These are phyloP conservation scores for Lysandra coridon DNA, from an alignment of 2,888 invertebrate genomes.

Conservation along the genomic window DNA sequence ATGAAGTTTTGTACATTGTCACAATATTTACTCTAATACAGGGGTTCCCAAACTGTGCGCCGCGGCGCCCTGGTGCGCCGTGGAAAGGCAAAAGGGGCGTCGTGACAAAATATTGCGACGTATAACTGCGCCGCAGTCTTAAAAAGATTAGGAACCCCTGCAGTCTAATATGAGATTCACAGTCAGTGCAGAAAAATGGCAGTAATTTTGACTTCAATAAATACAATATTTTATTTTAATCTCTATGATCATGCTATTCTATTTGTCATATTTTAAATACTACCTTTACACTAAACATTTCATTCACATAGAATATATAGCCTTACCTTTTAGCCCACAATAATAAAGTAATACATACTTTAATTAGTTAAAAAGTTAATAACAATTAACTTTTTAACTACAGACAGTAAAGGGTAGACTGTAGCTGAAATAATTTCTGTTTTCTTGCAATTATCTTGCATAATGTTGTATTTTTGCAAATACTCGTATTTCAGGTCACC, in stretches of 20 bases:
- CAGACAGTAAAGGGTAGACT: not conserved
- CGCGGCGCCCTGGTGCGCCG: too few relatives aligned
- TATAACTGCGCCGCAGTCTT: too few relatives aligned
- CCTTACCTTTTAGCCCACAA: not conserved
- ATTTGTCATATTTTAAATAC: not conserved
- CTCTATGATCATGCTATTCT: not conserved
- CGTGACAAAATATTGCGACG: too few relatives aligned
- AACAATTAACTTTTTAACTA: too few relatives aligned
- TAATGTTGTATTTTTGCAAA: conserved; percentile 25
- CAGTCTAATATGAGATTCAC: not conserved
- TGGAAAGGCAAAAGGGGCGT: too few relatives aligned
- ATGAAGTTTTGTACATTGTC: too few relatives aligned
- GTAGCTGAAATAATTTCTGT: not conserved
- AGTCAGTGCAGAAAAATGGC: not conserved
- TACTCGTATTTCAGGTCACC: conserved; percentile 75
- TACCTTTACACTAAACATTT: not conserved
- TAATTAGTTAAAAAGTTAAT: too few relatives aligned
- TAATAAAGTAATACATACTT: not conserved
- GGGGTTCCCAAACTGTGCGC: too few relatives aligned
- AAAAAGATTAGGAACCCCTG: too few relatives aligned
- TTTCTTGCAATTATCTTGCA: conserved; percentile 22
- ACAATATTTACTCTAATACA: not conserved
- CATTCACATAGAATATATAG: not conserved
- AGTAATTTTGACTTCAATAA: not conserved
- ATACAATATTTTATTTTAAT: not conserved